Base-by-base conservation (phyloP, 2,113 vertebrate genomes). In the Podiceps cristatus region DNA sequence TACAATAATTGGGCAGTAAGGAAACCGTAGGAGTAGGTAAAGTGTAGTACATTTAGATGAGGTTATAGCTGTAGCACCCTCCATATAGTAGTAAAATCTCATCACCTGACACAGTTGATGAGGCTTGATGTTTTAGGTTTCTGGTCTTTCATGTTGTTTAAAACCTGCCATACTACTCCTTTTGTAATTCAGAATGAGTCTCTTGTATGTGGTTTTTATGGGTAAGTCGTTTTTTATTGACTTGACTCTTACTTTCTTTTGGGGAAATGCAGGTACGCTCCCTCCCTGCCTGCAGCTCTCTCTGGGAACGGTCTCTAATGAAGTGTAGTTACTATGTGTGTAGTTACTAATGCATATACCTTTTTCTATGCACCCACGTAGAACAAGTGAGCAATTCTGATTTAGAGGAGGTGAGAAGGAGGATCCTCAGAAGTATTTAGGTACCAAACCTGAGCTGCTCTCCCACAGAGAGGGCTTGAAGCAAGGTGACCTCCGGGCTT, bases 1-100 rank as follows among this genome's bases (percentile, higher is more conserved):
- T 92, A 24, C 5, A 53, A 1, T 90, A 92, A 93, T 50, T 96
- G 80, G 76, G 47, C 67, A 75, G 14, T 88, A 62, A 95, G 96
- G 94, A 96, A 63, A 86, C 75, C 24, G 9, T 3, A 72, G 91
- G 77, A 83, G 64, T 83, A 87, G 66, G 50, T 78, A 9, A 79
- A 80, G 52, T 64, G 73, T 24, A 64, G 8, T 59, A 35, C 2
- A 3, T 68, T 91, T 67, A 86, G 72, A 67, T 82, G 87, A 59
- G 64, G 60, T 59, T 83, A 6, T 29, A 76, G 49, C 58, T 75
- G 25, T 37, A 50, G 27, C 18, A 37, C 64, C 24, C 87, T 91
- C 72, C 72, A 28, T 58, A 20, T 0, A 71, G 50, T 13, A 63
- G 50, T 75, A 31, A 81, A 94, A 31, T 82, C 42, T 40, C 60